Base-by-base conservation (phyloP, 2,888 invertebrate species). In the Limenitis arthemis region DNA sequence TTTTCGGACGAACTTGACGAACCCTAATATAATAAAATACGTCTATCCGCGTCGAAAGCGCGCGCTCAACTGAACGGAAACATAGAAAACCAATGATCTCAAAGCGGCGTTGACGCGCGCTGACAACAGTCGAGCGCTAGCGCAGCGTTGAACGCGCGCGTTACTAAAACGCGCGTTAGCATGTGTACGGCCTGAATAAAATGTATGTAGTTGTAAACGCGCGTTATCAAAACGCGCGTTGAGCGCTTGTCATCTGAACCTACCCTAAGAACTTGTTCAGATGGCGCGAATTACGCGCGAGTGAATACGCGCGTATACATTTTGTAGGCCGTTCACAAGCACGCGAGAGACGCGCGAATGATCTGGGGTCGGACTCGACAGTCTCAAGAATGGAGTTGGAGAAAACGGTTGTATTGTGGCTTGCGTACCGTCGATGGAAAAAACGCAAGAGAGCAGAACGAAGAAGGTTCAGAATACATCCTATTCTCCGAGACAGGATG, bases 101-200 rank as follows among this genome's bases (percentile, higher is more conserved):
- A n/a, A n/a, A n/a, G n/a, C n/a, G n/a, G n/a, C n/a, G n/a, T n/a
- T n/a, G n/a, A n/a, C 52, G 52, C 55, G 46, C 53, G 54, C 53
- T 56, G 60, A 61, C 52, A 55, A 59, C 53, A 57, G 43, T 56
- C 55, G 49, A 59, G 55, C 56, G 58, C 57, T 58, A 60, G 56
- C 58, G 54, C 51, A 54, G 56, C 59, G 56, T 59, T 59, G 36
- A 59, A 59, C 53, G 55, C 59, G 56, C 58, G 54, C 51, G 42
- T 55, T 52, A 55, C 36, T 47, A 56, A 56, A 59, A 61, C 56
- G 55, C 55, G 57, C 58, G 58, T 60, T 54, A 54, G 57, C 55
- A 58, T 55, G 57, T 57, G 56, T 57, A 56, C 59, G 55, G 57
- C 50, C 56, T 59, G 59, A 61, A 57, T 57, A 57, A 53, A 58